Percentiles rank a stretch among this genome's conserved stretches.
phyloP scores from a whole-genome alignment of 2,113 vertebrate species.

The Sapayoa aenigma region DNA sequence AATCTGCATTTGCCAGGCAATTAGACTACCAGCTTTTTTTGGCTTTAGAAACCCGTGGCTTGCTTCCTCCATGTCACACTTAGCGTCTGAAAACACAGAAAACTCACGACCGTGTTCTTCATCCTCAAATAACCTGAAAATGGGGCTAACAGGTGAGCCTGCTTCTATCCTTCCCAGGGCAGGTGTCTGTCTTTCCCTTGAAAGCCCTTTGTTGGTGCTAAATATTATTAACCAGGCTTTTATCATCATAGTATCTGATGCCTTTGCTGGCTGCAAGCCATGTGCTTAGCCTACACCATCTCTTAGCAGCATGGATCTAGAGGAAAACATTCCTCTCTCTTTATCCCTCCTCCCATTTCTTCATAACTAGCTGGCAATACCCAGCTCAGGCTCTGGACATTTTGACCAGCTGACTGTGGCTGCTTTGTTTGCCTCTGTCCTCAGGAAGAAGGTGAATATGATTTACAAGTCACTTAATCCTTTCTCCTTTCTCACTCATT shows the following conservation, averaged over 20 bases:
- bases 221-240: constrained; percentile 23
- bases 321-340: not conserved
- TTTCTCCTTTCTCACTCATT: not conserved
- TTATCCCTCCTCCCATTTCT: not conserved
- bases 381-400: not conserved
- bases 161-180: not conserved
- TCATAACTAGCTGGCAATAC: not conserved
- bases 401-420: not conserved
- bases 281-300: not conserved
- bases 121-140: not conserved
- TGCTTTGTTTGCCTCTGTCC: not conserved
- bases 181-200: not conserved
- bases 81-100: not conserved
- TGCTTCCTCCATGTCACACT: not conserved
- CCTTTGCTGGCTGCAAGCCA: constrained; percentile 20
- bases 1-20: not conserved
- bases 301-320: not conserved
- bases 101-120: not conserved
- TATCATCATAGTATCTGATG: constrained; percentile 1
- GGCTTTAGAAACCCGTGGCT: constrained; percentile 1
- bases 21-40: not conserved
- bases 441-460: not conserved
- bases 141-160: not conserved
- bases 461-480: not conserved
- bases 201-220: not conserved